Evolutionary conservation across 1,140 invertebrate genomes (phyloP).

Genomic region (Drosophila malerkotliana): DNA sequence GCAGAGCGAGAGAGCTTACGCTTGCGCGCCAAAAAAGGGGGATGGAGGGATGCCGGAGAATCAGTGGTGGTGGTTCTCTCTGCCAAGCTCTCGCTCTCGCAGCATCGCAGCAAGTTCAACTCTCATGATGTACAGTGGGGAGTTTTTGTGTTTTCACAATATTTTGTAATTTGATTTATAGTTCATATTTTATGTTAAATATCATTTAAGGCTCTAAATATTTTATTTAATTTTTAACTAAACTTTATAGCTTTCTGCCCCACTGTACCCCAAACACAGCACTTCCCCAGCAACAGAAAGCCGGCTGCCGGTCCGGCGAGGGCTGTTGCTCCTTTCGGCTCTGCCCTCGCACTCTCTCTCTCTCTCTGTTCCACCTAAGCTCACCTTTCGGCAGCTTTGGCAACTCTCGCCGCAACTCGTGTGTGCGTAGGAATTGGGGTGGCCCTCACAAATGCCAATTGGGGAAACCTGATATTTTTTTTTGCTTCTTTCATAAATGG

Average conservation of each 20-base stretch:
- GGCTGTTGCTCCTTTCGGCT: slow-evolving; percentile 62
- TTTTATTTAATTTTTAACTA: not conserved
- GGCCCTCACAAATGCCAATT: slow-evolving; percentile 14
- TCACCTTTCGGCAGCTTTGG: slow-evolving; percentile 40
- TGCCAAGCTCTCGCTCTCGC: slow-evolving; percentile 20
- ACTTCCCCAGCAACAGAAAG: slow-evolving; percentile 24
- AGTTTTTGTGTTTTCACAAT: slow-evolving; percentile 1
- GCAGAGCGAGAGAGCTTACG: slow-evolving; percentile 50
- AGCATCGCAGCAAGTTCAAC: slow-evolving; percentile 62
- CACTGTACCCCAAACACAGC: slow-evolving; percentile 21
- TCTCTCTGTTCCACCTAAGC: slow-evolving; percentile 13
- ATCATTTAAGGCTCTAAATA: not conserved
- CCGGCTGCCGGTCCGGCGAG: slow-evolving; percentile 58
- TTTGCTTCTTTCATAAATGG: not conserved
- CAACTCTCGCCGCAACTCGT: slow-evolving; percentile 33
- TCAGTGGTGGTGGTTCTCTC: slow-evolving; percentile 15
- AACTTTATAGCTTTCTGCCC: not conserved
- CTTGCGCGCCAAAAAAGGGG: slow-evolving; percentile 69
- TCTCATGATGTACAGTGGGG: slow-evolving; percentile 34
- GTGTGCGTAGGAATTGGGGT: slow-evolving; percentile 34
- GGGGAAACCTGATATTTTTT: not conserved
- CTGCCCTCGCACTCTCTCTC: not conserved
- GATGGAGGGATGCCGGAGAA: slow-evolving; percentile 22
- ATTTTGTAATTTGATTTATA: not conserved
- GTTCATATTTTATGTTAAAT: no score